A percentile compares a stretch with the other conserved stretches of the same genome.
These are phyloP conservation scores for Eilema caniola DNA, from an alignment of 2,888 invertebrate genomes.

Conservation along the genomic window DNA sequence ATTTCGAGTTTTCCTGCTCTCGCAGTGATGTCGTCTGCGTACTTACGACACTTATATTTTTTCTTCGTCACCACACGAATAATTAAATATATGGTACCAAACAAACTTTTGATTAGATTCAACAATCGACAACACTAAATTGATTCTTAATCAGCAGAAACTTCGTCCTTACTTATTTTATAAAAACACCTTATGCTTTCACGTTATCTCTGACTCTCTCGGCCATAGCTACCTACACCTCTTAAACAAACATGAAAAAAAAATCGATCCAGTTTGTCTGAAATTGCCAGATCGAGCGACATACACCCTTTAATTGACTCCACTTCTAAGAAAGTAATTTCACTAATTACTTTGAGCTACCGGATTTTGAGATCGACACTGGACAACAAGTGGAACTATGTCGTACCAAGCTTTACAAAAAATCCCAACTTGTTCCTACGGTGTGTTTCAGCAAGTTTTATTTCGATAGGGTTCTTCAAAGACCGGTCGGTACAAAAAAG, in stretches of 20 bases:
- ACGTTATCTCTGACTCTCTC: conserved; percentile 34
- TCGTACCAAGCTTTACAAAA: conserved; percentile 50
- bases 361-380: conserved; percentile 79
- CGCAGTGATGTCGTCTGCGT: too few species aligned
- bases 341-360: conserved; percentile 87
- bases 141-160: neutral
- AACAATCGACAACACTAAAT: neutral
- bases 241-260: conserved; percentile 53
- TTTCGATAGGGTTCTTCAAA: conserved; percentile 66
- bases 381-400: conserved; percentile 65
- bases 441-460: conserved; percentile 29
- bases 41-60: too few species aligned
- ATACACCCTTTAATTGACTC: conserved; percentile 78
- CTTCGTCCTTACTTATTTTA: neutral
- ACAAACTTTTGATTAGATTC: neutral
- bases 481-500: conserved; percentile 68
- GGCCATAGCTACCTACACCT: conserved; percentile 48
- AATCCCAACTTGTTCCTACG: neutral
- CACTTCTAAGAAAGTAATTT: conserved; percentile 87
- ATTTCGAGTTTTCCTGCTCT: too few species aligned
- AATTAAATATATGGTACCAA: too few species aligned
- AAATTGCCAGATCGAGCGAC: conserved; percentile 48
- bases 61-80: too few species aligned
- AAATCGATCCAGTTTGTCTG: conserved; percentile 55
- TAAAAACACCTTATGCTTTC: conserved; percentile 17